These are phyloP conservation scores for Tenthredo livida DNA, from an alignment of 2,888 invertebrate genomes.

Conservation along the genomic window DNA sequence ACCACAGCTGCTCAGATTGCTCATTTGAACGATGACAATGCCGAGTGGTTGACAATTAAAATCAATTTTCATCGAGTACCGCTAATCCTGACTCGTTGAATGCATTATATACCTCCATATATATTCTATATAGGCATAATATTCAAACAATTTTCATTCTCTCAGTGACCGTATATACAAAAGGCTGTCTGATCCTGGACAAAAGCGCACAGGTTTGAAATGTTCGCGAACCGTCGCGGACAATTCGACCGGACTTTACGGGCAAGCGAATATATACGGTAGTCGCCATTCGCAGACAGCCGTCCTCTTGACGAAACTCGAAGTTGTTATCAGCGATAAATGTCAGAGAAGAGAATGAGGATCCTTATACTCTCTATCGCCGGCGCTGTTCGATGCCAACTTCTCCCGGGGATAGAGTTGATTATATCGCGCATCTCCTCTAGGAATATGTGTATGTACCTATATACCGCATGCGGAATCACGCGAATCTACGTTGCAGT, in stretches of 20 bases:
- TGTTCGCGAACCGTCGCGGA: background rate
- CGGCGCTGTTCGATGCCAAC: conserved; percentile 32
- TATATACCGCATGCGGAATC: background rate
- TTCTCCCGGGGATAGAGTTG: conserved; percentile 4
- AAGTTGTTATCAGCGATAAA: conserved; percentile 49
- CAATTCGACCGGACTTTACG: conserved; percentile 13
- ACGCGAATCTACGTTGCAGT: too few species aligned
- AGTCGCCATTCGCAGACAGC: conserved; percentile 7
- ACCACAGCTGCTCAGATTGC: background rate
- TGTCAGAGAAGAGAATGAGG: conserved; percentile 1
- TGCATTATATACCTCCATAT: background rate
- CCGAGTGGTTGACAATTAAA: background rate
- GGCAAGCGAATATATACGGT: background rate
- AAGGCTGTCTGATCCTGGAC: conserved; percentile 16
- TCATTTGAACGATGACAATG: background rate
- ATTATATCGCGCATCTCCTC: background rate
- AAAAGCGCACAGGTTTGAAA: background rate
- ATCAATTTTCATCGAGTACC: conserved; percentile 8
- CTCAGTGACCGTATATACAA: background rate
- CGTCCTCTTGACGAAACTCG: conserved; percentile 24
- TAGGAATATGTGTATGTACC: background rate
- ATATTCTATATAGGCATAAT: background rate
- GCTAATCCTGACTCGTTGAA: background rate
- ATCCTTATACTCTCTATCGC: background rate
- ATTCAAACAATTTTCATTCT: conserved; percentile 1